These are phyloP conservation scores for Melanophora roralis DNA, from an alignment of 2,888 invertebrate genomes.

Conservation along the genomic window DNA sequence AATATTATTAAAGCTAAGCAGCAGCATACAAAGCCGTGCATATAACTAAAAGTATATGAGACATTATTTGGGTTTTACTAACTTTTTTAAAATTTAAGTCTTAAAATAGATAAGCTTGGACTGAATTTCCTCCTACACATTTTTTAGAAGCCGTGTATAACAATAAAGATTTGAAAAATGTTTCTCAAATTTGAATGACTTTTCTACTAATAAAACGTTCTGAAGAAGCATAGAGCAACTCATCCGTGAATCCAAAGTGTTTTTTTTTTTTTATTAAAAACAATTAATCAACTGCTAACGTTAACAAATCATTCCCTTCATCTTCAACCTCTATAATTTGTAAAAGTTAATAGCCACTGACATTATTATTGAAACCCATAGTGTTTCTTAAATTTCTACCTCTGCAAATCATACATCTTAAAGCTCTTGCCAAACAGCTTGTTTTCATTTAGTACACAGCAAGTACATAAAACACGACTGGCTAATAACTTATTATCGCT, in stretches of 20 bases:
- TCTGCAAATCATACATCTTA: not conserved
- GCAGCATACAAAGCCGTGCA: not conserved
- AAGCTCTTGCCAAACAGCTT: not conserved
- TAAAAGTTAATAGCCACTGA: not conserved
- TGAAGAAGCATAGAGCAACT: no score
- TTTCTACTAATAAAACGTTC: no score
- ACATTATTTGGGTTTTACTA: no score
- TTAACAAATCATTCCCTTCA: not conserved
- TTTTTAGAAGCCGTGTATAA: no score
- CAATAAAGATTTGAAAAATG: no score
- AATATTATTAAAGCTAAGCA: not conserved
- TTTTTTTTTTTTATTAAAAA: no score
- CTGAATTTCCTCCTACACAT: no score
- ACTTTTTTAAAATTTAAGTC: no score
- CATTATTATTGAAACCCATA: not conserved
- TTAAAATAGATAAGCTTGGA: no score
- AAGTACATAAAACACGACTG: slow-evolving; percentile 28
- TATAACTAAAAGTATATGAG: no score
- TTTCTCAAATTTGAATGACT: no score
- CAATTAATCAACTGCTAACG: not conserved
- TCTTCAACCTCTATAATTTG: not conserved
- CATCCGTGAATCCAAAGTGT: no score
- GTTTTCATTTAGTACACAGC: slow-evolving; percentile 6
- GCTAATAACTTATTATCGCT: slow-evolving; percentile 57
- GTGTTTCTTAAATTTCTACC: not conserved